Evolutionary conservation across 2,797 vertebrate species (phyloP), one percentile per base, ranked within the genome.

Genomic region (Sebastes hubbsi): DNA sequence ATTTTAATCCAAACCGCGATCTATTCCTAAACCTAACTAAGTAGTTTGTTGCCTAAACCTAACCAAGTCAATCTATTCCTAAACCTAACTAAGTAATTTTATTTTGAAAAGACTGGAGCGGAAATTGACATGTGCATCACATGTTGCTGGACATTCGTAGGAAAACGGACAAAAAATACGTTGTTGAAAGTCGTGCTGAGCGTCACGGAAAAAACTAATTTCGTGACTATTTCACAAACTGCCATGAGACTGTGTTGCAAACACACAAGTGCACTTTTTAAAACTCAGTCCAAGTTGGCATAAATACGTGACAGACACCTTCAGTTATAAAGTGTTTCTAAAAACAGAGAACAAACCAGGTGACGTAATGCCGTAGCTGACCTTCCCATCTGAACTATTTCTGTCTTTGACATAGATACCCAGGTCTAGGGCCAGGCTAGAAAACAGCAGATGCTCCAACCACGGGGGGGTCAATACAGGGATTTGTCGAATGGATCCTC

Each of bases 401-500:
- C 80, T 89, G 92, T 93, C 90, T 90, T 92, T 94, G 94, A 93
- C 94, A 94, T 83, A 91, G 88, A 94, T 94, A 88, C 90, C 86
- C 92, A 92, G 91, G 90, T 92, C 93, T 90, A 74, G 84, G 90
- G 92, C 93, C 93, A 94, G 93, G 93, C 88, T 78, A 90, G 89
- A 95, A 91, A 91, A 94, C 93, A 95, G 94, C 96, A 96, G 96
- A 96, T 96, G 96, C 94, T 92, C 56, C 70, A 66, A 36, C 92
- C 60, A 58, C 78, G 62, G 95, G 96, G 86, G 86, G 88, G 91
- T 84, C 94, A 91, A 95, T 94, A 93, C 93, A 93, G 89, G 94
- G 94, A 94, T 94, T 94, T 94, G 94, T 95, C 86, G 74, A 93
- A 90, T 91, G 93, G 95, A 88, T 88, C 68, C 91, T 95, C 95